Percentiles rank a stretch among this genome's conserved stretches.
phyloP scores from a whole-genome alignment of 1,140 invertebrate species.

The Gerris buenoi region DNA sequence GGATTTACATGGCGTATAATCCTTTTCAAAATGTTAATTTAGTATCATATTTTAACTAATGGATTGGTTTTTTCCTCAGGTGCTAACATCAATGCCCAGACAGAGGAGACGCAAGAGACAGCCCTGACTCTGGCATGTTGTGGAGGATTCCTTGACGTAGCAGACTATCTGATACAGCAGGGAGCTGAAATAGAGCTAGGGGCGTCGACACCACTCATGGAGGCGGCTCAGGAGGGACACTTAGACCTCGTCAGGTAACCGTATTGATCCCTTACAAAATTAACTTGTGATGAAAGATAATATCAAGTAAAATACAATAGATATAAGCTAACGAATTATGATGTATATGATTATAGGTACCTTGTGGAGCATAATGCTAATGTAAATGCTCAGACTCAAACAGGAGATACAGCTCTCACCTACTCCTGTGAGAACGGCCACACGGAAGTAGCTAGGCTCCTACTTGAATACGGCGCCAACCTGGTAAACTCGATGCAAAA shows the following conservation, averaged over 20 bases:
- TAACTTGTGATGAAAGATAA: too few relatives aligned
- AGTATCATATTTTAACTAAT: too few relatives aligned
- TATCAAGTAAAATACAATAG: too few relatives aligned
- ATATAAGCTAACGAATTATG: too few relatives aligned
- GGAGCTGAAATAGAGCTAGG: slow-evolving; percentile 91
- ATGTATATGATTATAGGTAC: slow-evolving; percentile 39
- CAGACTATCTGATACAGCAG: slow-evolving; percentile 86
- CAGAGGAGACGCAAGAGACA: slow-evolving; percentile 96
- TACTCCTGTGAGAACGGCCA: slow-evolving; percentile 95
- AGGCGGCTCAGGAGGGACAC: slow-evolving; percentile 94
- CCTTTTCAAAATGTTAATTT: too few relatives aligned
- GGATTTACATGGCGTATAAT: too few relatives aligned
- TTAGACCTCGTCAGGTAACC: slow-evolving; percentile 67
- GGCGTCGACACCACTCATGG: slow-evolving; percentile 94
- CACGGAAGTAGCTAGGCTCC: slow-evolving; percentile 79
- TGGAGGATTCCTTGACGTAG: slow-evolving; percentile 93
- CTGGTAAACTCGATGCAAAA: slow-evolving; percentile 37
- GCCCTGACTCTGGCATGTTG: slow-evolving; percentile 92
- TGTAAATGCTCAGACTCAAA: slow-evolving; percentile 84
- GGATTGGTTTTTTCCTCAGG: slow-evolving; percentile 40
- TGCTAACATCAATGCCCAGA: slow-evolving; percentile 94
- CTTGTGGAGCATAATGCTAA: slow-evolving; percentile 71
- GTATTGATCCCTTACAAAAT: background rate
- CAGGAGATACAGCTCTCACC: slow-evolving; percentile 90
- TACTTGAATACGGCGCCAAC: slow-evolving; percentile 76